Evolutionary conservation across 2,113 vertebrate species (phyloP).

Genomic region (Megaceryle torquata): DNA sequence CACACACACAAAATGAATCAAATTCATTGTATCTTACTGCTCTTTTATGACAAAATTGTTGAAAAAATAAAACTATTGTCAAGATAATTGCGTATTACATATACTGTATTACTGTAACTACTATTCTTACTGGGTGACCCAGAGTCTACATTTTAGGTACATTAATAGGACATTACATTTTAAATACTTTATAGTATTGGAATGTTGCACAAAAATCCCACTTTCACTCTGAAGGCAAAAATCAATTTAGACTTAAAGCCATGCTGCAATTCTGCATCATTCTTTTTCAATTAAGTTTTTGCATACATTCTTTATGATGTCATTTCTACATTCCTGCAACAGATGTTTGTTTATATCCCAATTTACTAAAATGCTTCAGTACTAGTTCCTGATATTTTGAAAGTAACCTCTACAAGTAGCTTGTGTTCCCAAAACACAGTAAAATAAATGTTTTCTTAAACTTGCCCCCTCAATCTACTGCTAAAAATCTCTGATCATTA

Average conservation of each 20-base stretch:
- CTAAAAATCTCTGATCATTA: slow-evolving; percentile 36
- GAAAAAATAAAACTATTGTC: slow-evolving; percentile 85
- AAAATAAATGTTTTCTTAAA: slow-evolving; percentile 56
- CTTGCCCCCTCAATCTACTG: background rate
- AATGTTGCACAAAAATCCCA: slow-evolving; percentile 73
- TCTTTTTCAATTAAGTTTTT: slow-evolving; percentile 84
- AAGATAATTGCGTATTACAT: slow-evolving; percentile 82
- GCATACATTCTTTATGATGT: slow-evolving; percentile 84
- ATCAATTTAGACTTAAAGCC: slow-evolving; percentile 79
- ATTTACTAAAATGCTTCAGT: slow-evolving; percentile 74
- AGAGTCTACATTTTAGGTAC: slow-evolving; percentile 77
- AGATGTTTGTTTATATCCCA: slow-evolving; percentile 82
- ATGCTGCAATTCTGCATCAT: slow-evolving; percentile 75
- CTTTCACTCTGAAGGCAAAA: slow-evolving; percentile 74
- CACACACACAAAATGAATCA: slow-evolving; percentile 84
- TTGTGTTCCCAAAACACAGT: slow-evolving; percentile 32
- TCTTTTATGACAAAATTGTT: slow-evolving; percentile 84
- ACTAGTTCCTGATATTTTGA: slow-evolving; percentile 62
- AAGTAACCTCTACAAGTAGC: slow-evolving; percentile 63
- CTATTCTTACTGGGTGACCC: slow-evolving; percentile 78
- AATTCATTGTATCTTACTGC: slow-evolving; percentile 83
- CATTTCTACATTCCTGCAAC: slow-evolving; percentile 79
- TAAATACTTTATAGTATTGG: slow-evolving; percentile 79
- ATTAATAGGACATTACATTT: slow-evolving; percentile 82
- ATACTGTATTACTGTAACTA: slow-evolving; percentile 77